These are phyloP conservation scores for Callipepla squamata DNA, from an alignment of 2,113 vertebrate species.

Conservation along the genomic window DNA sequence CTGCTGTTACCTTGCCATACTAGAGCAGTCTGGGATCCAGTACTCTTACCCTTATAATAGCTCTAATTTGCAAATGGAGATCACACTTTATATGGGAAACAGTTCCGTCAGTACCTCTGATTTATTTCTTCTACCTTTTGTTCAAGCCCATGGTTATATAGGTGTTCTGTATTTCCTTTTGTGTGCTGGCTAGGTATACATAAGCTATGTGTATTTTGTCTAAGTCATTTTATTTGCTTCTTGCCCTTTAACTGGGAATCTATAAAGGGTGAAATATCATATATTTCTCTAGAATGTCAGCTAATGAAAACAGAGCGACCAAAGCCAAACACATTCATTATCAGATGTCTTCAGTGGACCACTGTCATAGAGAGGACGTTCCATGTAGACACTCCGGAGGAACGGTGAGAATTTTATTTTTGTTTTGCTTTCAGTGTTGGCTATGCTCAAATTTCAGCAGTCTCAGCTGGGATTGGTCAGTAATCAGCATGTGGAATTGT, in stretches of 20 bases:
- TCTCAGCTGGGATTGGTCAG: background rate
- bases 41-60: background rate
- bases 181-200: background rate
- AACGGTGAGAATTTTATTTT: slow-evolving; percentile 82
- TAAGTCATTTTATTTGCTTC: background rate
- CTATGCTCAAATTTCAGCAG: background rate
- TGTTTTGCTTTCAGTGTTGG: background rate
- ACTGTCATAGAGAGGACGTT: slow-evolving; percentile 98
- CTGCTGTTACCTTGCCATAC: slow-evolving; percentile 51
- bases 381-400: slow-evolving; percentile 94
- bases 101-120: background rate
- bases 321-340: slow-evolving; percentile 98
- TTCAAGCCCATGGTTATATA: background rate
- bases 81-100: background rate
- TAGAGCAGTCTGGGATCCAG: background rate
- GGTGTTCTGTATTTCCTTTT: background rate
- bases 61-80: background rate
- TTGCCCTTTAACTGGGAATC: background rate
- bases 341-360: slow-evolving; percentile 98
- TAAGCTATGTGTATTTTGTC: background rate
- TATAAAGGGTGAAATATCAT: slow-evolving; percentile 9
- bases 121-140: background rate
- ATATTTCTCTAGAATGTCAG: slow-evolving; percentile 90
- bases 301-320: slow-evolving; percentile 98
- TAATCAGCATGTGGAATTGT: background rate